Conservation (phyloP, 2,113 vertebrate species). For the Syrrhaptes paradoxus region DNA sequence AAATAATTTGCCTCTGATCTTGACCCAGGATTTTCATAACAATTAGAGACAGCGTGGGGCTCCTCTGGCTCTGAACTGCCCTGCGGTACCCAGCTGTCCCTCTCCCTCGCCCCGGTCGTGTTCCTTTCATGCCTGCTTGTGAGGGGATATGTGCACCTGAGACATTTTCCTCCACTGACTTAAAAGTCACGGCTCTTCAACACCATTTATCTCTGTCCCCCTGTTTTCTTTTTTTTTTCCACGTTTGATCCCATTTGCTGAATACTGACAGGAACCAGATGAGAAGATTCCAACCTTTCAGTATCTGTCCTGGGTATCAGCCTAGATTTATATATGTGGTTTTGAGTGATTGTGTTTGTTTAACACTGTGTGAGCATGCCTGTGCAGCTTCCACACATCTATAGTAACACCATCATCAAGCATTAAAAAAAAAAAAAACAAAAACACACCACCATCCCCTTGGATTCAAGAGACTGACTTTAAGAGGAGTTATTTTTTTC, state of each 20-base stretch:
- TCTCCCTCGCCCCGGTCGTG: neutral
- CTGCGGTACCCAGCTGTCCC: constrained; percentile 8
- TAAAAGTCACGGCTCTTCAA: neutral
- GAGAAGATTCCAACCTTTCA: neutral
- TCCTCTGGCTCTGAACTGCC: neutral
- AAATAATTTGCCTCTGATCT: constrained; percentile 43
- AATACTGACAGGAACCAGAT: neutral
- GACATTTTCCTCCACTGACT: neutral
- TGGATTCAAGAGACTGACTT: neutral
- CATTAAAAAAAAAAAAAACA: neutral
- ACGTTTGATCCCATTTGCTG: neutral
- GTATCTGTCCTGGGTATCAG: neutral
- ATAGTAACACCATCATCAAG: neutral
- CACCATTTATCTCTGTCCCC: neutral
- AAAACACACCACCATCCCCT: neutral
- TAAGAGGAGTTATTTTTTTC: neutral
- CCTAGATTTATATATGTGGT: neutral
- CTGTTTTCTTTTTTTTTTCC: neutral
- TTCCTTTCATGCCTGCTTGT: constrained; percentile 10
- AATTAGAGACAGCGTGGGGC: neutral
- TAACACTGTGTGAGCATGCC: neutral
- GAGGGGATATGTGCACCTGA: neutral
- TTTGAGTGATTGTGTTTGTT: neutral
- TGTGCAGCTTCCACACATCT: neutral
- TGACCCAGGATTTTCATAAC: constrained; percentile 39